Percentiles rank a stretch among this genome's conserved stretches.
These are phyloP conservation scores for Piscicola geometra DNA, from an alignment of 2,888 invertebrate species.

Conservation along the genomic window DNA sequence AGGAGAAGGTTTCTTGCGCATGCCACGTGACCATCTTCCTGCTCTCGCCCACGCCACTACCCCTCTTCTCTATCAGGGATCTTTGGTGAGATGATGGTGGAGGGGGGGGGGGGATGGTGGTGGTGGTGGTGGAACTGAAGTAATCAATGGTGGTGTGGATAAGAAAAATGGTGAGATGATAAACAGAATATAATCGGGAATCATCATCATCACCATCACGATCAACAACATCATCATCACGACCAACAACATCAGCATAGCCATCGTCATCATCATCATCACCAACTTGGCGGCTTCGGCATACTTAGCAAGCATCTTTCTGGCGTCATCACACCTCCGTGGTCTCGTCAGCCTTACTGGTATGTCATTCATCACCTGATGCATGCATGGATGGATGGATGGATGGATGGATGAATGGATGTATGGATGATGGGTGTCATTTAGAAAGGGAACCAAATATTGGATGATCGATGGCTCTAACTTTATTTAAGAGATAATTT, in stretches of 20 bases:
- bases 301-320: constrained; percentile 74
- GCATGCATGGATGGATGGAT: not conserved
- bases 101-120: too few species aligned
- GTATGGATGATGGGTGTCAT: too few species aligned
- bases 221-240: too few species aligned
- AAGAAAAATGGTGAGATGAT: too few species aligned
- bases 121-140: not conserved
- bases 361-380: constrained; percentile 84
- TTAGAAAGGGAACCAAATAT: too few species aligned
- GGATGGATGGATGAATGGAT: not conserved
- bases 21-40: constrained; percentile 97
- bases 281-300: constrained; percentile 82
- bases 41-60: constrained; percentile 65
- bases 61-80: constrained; percentile 23
- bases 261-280: not conserved
- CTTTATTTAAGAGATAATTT: too few species aligned
- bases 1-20: constrained; percentile 92
- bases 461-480: too few species aligned
- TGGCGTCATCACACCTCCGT: constrained; percentile 87
- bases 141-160: constrained; percentile 63
- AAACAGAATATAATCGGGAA: too few species aligned
- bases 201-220: too few species aligned
- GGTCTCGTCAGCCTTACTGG: constrained; percentile 91
- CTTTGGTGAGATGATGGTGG: constrained; percentile 16
- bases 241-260: too few species aligned